Conservation (phyloP, 2,113 vertebrate species). For the Mirza zaza region DNA sequence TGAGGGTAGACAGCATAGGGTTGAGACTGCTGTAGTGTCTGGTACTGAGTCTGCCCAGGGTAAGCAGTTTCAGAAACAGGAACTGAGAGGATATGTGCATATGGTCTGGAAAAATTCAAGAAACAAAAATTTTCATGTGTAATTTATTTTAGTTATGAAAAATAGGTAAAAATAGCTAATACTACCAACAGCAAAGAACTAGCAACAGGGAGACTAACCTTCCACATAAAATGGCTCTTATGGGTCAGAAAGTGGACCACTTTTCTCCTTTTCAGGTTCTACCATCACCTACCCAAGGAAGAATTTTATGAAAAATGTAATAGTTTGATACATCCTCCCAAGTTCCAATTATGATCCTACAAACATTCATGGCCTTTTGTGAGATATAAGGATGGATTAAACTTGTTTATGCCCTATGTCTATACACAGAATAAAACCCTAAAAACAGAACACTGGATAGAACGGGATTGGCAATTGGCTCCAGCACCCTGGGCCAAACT, state of each 20-base stretch:
- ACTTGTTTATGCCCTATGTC: neutral
- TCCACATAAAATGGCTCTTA: constrained; percentile 6
- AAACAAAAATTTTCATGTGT: constrained; percentile 44
- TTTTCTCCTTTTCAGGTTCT: neutral
- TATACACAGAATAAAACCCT: neutral
- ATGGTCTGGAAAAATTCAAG: constrained; percentile 83
- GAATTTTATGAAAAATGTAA: constrained; percentile 38
- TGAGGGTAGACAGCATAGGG: constrained; percentile 94
- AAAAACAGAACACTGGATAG: constrained; percentile 8
- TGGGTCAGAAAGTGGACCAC: neutral
- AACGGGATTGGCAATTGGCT: constrained; percentile 2
- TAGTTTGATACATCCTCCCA: constrained; percentile 30
- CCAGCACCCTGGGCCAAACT: neutral
- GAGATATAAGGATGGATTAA: neutral
- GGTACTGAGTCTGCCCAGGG: constrained; percentile 90
- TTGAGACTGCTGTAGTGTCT: constrained; percentile 91
- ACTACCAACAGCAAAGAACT: constrained; percentile 3
- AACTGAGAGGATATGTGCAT: constrained; percentile 88
- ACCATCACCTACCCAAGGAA: constrained; percentile 17
- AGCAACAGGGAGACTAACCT: neutral
- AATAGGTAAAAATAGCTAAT: neutral
- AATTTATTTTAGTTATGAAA: constrained; percentile 43
- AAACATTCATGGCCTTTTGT: neutral
- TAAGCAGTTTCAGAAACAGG: constrained; percentile 91
- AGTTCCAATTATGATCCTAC: neutral